phyloP scores from a whole-genome alignment of 2,888 invertebrate species.

The Mythimna albipuncta region DNA sequence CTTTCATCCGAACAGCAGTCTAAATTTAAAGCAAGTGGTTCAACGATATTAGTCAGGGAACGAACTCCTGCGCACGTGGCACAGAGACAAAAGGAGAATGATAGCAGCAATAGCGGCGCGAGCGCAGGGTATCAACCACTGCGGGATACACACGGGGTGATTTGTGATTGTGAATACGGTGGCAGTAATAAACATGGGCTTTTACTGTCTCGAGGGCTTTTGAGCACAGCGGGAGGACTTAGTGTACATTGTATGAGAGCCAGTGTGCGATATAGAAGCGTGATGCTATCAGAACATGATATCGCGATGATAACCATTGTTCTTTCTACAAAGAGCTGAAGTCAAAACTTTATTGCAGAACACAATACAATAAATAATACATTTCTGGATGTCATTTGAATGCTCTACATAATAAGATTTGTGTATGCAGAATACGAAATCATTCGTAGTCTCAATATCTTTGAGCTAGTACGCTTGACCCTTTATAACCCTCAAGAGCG shows the following conservation, averaged over 20 bases:
- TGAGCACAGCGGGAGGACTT: conserved; percentile 19
- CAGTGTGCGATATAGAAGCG: not conserved
- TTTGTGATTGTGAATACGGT: conserved; percentile 14
- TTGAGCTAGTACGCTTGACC: too few relatives aligned
- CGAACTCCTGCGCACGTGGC: conserved; percentile 57
- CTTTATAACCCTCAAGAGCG: too few relatives aligned
- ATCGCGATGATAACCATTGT: not conserved
- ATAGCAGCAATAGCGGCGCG: conserved; percentile 55
- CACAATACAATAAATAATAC: too few relatives aligned
- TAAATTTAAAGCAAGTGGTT: conserved; percentile 45
- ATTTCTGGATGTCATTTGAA: too few relatives aligned
- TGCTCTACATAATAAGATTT: not conserved
- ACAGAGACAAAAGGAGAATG: conserved; percentile 65
- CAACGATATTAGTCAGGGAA: conserved; percentile 48
- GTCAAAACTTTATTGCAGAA: too few relatives aligned
- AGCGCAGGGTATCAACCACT: conserved; percentile 42
- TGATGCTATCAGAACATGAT: conserved; percentile 9
- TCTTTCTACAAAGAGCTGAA: not conserved
- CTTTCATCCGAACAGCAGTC: conserved; percentile 38
- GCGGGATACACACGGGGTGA: conserved; percentile 33
- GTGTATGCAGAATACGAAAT: not conserved
- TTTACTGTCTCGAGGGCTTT: conserved; percentile 10
- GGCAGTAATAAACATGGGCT: not conserved
- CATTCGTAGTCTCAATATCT: not conserved
- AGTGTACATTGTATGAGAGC: conserved; percentile 2